A percentile compares a stretch with the other conserved stretches of the same genome.
These are phyloP conservation scores for Agapornis canus DNA, from an alignment of 2,797 vertebrate genomes.

Conservation along the genomic window DNA sequence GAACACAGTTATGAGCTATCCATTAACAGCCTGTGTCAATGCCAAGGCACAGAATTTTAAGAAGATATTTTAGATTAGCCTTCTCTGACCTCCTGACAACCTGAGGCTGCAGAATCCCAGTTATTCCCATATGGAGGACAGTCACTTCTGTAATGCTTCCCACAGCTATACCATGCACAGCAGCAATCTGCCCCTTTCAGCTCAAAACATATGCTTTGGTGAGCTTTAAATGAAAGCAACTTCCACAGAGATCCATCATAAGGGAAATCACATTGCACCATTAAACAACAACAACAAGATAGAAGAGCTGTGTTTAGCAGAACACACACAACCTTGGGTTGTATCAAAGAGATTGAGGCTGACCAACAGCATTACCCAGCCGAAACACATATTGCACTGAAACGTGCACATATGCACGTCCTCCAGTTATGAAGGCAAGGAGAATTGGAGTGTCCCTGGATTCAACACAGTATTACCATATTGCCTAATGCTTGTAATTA, in stretches of 20 bases:
- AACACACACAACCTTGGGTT: not conserved
- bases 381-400: fast-evolving
- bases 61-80: not conserved
- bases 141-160: not conserved
- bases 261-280: not conserved
- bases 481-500: slow-evolving; percentile 64
- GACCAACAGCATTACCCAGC: not conserved
- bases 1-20: not conserved
- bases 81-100: not conserved
- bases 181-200: not conserved
- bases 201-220: fast-evolving
- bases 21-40: not conserved
- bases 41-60: not conserved
- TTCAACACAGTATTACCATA: slow-evolving; percentile 32
- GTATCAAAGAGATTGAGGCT: not conserved
- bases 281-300: fast-evolving
- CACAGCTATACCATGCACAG: not conserved
- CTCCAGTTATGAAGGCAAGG: not conserved
- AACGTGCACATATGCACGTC: slow-evolving; percentile 7
- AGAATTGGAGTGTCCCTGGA: slow-evolving; percentile 8
- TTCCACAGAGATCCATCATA: not conserved
- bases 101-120: not conserved
- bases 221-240: not conserved
- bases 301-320: not conserved
- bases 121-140: not conserved